These are phyloP conservation scores for Choristoneura rosaceana DNA, from an alignment of 2,888 invertebrate species.

Conservation along the genomic window DNA sequence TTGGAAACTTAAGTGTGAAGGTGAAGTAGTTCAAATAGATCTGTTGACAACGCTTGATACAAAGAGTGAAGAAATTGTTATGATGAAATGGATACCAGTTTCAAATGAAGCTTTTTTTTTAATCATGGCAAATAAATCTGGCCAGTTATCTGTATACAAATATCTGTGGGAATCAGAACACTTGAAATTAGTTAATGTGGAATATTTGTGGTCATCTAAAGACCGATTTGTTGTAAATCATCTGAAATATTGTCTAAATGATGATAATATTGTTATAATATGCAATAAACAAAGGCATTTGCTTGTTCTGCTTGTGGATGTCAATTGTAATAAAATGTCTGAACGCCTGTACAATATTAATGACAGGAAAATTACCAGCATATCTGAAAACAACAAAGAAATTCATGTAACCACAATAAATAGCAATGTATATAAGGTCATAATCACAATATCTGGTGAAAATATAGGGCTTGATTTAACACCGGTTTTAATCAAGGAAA, in stretches of 20 bases:
- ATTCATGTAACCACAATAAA: slow-evolving; percentile 64
- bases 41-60: slow-evolving; percentile 50
- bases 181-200: slow-evolving; percentile 49
- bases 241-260: slow-evolving; percentile 52
- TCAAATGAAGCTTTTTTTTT: slow-evolving; percentile 54
- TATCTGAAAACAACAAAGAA: slow-evolving; percentile 51
- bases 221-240: slow-evolving; percentile 66
- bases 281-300: slow-evolving; percentile 74
- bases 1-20: slow-evolving; percentile 59
- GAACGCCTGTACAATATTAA: slow-evolving; percentile 66
- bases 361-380: slow-evolving; percentile 66
- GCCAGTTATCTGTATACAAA: slow-evolving; percentile 59
- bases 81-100: slow-evolving; percentile 62
- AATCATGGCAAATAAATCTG: slow-evolving; percentile 60
- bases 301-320: slow-evolving; percentile 59
- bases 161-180: slow-evolving; percentile 52
- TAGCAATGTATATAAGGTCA: slow-evolving; percentile 61
- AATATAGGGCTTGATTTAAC: slow-evolving; percentile 51
- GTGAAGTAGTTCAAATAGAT: slow-evolving; percentile 47
- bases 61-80: slow-evolving; percentile 57
- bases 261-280: slow-evolving; percentile 59
- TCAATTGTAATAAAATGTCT: slow-evolving; percentile 55
- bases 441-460: slow-evolving; percentile 46
- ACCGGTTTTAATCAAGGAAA: slow-evolving; percentile 58
- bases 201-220: slow-evolving; percentile 63